Percentiles rank a stretch among this genome's conserved stretches.
phyloP scores from a whole-genome alignment of 1,140 invertebrate genomes.

The Ylistrum balloti region DNA sequence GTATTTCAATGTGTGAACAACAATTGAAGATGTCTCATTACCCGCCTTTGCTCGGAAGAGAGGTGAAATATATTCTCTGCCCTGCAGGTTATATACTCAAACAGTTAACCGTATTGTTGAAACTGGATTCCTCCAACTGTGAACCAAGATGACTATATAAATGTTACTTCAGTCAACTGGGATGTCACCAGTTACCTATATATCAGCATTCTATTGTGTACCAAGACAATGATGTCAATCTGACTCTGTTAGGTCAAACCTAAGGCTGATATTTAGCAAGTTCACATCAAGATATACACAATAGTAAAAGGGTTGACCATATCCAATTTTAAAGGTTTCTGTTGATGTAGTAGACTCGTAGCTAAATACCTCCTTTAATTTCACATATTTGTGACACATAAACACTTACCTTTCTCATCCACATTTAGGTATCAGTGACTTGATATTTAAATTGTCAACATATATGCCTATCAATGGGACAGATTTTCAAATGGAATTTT shows the following conservation, averaged over 20 bases:
- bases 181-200: too few species aligned
- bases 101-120: background rate
- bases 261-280: background rate
- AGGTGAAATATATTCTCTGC: background rate
- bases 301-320: too few species aligned
- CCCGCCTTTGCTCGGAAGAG: background rate
- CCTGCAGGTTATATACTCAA: background rate
- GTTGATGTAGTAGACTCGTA: too few species aligned
- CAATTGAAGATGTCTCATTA: constrained; percentile 18
- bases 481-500: too few species aligned
- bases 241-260: background rate
- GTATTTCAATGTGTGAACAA: background rate
- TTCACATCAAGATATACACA: background rate
- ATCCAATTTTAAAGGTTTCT: too few species aligned
- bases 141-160: background rate
- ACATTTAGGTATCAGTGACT: too few species aligned
- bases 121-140: background rate
- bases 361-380: too few species aligned
- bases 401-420: too few species aligned
- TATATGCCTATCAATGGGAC: too few species aligned
- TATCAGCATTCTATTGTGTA: background rate
- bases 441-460: too few species aligned
- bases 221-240: background rate
- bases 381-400: too few species aligned
- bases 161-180: background rate